Base-by-base conservation (phyloP, 2,888 invertebrate genomes). In the Drosophila helvetica region DNA sequence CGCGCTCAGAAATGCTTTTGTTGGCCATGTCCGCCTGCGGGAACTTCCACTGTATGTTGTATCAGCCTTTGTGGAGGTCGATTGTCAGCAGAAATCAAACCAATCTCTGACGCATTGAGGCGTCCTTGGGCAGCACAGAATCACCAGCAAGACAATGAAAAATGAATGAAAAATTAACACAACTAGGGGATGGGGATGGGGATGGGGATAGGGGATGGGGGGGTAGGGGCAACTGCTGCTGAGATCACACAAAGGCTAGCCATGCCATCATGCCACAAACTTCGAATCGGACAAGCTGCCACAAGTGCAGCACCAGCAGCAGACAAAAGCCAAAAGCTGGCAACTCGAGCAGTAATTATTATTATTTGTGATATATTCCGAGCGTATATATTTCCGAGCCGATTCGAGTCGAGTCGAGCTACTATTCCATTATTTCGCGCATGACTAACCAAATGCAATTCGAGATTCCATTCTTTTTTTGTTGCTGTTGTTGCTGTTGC, bases 371-470 rank as follows among this genome's bases (percentile, higher is more conserved):
- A 66, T 57, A 55, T 58, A 56, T 25, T 45, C n/a, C n/a, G n/a
- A n/a, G n/a, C 48, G 46, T 62, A 65, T 45, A 30, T 51, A 54
- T 47, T 55, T 63, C 59, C 57, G 46, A 69, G 60, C 46, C 45
- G 25, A 19, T 27, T 38, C 27, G 25, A 19, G 38, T 38, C 27
- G 8, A 7, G 7, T 7, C 25, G 7, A 9, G 64, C 22, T 56
- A 70, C 69, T 66, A 68, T 66, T 56, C 66, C 66, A 74, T 79
- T 84, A 77, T 75, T 82, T 87, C 69, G 83, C 89, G 85, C 85
- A 89, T 86, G 85, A 86, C 89, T 86, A 87, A 86, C 78, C 89
- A 86, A 87, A 82, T 86, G 85, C 89, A 89, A 87, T 89, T 89
- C 74, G 71, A 88, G 85, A 82, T 86, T 73, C 86, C 86, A 86